Percentiles rank a stretch among this genome's conserved stretches.
phyloP scores from a whole-genome alignment of 2,888 invertebrate species.

The Melanophora roralis region DNA sequence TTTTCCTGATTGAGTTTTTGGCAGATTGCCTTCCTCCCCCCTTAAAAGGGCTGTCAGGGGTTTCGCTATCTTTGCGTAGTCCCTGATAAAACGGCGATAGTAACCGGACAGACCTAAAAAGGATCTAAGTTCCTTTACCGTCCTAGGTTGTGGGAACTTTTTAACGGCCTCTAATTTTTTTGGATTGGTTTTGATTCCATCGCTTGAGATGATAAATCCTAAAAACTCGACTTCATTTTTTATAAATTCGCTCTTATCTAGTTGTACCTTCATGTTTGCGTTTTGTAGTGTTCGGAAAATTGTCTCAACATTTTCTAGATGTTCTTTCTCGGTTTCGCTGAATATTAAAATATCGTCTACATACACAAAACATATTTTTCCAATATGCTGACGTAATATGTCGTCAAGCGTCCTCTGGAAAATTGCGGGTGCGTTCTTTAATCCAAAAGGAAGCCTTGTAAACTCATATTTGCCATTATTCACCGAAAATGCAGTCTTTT shows the following conservation, averaged over 20 bases:
- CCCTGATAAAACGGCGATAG: no score
- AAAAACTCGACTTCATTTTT: background rate
- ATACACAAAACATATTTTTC: no score
- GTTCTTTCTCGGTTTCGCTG: no score
- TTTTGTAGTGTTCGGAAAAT: slow-evolving; percentile 35
- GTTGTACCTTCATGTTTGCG: background rate
- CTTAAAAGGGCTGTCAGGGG: slow-evolving; percentile 38
- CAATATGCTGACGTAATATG: no score
- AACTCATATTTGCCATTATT: slow-evolving; percentile 21
- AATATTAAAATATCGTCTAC: no score
- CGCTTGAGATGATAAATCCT: background rate
- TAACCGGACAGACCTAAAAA: no score
- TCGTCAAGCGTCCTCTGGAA: background rate
- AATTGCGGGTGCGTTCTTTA: background rate
- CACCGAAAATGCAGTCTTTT: slow-evolving; percentile 20
- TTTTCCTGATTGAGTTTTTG: no score
- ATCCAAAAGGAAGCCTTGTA: background rate
- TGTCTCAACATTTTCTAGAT: slow-evolving; percentile 27
- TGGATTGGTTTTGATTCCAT: slow-evolving; percentile 29
- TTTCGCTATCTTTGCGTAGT: slow-evolving; percentile 43
- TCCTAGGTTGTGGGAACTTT: slow-evolving; percentile 22
- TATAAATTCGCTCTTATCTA: background rate
- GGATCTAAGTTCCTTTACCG: slow-evolving; percentile 44
- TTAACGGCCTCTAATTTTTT: slow-evolving; percentile 32
- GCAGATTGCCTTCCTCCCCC: slow-evolving; percentile 49